Conservation (phyloP, 1,140 invertebrate genomes). For the Dolichoris vasculosae region DNA sequence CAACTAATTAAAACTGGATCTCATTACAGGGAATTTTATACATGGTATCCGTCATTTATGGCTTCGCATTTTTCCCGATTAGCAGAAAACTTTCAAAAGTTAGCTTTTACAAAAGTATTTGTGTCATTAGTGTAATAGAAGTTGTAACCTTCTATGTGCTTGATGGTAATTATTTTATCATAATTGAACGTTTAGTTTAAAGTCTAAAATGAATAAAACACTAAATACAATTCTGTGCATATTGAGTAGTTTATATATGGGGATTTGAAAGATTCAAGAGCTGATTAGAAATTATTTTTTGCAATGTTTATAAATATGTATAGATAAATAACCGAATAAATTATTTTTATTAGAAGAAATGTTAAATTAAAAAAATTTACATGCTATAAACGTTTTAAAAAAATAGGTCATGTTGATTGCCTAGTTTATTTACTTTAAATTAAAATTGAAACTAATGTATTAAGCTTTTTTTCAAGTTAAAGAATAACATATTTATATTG, state of each 20-base stretch:
- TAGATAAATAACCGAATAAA: not conserved
- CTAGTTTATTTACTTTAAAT: too few relatives aligned
- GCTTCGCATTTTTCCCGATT: slow-evolving; percentile 36
- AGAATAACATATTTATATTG: too few relatives aligned
- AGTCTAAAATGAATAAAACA: slow-evolving; percentile 14
- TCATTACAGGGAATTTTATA: slow-evolving; percentile 49
- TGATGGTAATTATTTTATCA: slow-evolving; percentile 48
- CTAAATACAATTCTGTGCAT: not conserved
- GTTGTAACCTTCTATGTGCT: slow-evolving; percentile 42
- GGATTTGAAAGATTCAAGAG: slow-evolving; percentile 21
- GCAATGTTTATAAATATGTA: slow-evolving; percentile 33
- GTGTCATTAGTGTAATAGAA: slow-evolving; percentile 44
- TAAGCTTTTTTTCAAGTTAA: not conserved
- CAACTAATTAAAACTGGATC: slow-evolving; percentile 54
- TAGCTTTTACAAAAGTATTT: slow-evolving; percentile 12
- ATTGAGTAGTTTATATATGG: not conserved
- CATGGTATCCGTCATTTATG: slow-evolving; percentile 8
- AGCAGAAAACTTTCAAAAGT: slow-evolving; percentile 23
- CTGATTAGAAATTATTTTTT: slow-evolving; percentile 7
- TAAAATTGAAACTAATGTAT: too few relatives aligned
- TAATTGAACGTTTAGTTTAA: slow-evolving; percentile 35
- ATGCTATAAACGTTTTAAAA: too few relatives aligned
- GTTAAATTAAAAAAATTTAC: not conserved
- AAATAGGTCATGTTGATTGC: too few relatives aligned
- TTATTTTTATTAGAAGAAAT: not conserved